Evolutionary conservation across 2,888 invertebrate species (phyloP), one percentile per base, ranked within the genome.

Genomic region (Chironomus tentans): DNA sequence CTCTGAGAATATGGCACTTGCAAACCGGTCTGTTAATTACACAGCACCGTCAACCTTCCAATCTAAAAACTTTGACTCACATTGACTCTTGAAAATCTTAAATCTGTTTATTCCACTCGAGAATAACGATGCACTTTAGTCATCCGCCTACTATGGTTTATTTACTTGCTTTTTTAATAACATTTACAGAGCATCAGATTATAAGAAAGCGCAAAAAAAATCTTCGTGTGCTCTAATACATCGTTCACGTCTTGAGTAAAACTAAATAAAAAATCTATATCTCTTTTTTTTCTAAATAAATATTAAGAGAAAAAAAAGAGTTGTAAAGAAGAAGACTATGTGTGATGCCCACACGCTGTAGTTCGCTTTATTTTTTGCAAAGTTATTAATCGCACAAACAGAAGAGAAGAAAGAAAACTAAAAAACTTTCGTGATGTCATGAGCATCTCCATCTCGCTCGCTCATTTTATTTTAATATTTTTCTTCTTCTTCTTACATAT

Each of bases 301-400:
- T 65, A 65, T 56, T 56, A 18, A 18, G 18, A 18, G 50, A 50
- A 50, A 4, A 50, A 28, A 28, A 38, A 38, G 38, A 38, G 38
- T 38, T 38, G 38, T 38, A 38, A 38, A 56, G 56, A 56, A 56
- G 24, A 65, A 65, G 24, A 65, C 18, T 24, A 6, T 65, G 22
- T 74, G 7, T 22, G 74, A 74, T 74, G 74, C 74, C 74, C 74
- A 74, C 74, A 74, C 74, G 62, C 46, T 74, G 46, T 74, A 62
- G 46, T 24, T 28, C 28, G 61, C n/a, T 15, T 22, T 38, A 38
- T 28, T 61, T 22, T 13, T 56, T 50, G 46, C 46, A 68, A 47
- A 74, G 48, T 62, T 73, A 74, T 74, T 68, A 74, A 74, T 74
- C 74, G 74, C 22, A 61, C 68, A 46, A 74, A 74, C 68, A 74